Conservation (phyloP, 2,113 vertebrate species). For the Phycodurus eques region DNA sequence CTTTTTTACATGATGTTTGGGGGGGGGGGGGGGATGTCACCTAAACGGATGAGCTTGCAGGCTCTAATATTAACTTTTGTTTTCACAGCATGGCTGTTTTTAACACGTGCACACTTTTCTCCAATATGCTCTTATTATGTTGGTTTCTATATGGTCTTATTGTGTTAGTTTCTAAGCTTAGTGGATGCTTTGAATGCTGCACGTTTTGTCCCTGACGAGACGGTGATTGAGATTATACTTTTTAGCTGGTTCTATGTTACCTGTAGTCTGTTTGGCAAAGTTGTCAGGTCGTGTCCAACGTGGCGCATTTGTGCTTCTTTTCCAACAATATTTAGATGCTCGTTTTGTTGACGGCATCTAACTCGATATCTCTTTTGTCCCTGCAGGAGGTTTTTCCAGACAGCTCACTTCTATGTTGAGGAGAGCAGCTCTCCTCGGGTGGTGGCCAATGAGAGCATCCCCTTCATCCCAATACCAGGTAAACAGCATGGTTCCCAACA, state of each 20-base stretch:
- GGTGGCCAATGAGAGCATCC: conserved; percentile 94
- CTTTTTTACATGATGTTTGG: conserved; percentile 1
- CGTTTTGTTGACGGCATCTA: conserved; percentile 37
- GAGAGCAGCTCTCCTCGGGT: conserved; percentile 95
- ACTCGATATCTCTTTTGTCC: conserved; percentile 37
- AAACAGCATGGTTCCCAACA: conserved; percentile 42
- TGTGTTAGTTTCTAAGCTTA: conserved; percentile 25
- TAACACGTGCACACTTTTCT: neutral
- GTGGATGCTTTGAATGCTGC: conserved; percentile 7
- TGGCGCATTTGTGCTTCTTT: conserved; percentile 20
- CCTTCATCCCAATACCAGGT: conserved; percentile 95
- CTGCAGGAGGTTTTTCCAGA: conserved; percentile 96
- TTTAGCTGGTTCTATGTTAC: conserved; percentile 44
- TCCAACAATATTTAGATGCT: conserved; percentile 31
- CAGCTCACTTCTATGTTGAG: conserved; percentile 97
- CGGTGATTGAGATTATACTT: conserved; percentile 2
- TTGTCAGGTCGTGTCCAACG: neutral
- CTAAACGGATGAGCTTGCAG: conserved; percentile 11
- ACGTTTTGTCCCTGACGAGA: conserved; percentile 13
- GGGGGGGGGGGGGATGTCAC: too few relatives aligned
- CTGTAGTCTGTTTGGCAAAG: conserved; percentile 16
- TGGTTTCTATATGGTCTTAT: conserved; percentile 11
- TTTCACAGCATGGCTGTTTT: conserved; percentile 14
- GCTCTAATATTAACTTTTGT: neutral
- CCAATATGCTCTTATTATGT: conserved; percentile 10